These are phyloP conservation scores for Synergus laeviventris DNA, from an alignment of 2,888 invertebrate species.

Conservation along the genomic window DNA sequence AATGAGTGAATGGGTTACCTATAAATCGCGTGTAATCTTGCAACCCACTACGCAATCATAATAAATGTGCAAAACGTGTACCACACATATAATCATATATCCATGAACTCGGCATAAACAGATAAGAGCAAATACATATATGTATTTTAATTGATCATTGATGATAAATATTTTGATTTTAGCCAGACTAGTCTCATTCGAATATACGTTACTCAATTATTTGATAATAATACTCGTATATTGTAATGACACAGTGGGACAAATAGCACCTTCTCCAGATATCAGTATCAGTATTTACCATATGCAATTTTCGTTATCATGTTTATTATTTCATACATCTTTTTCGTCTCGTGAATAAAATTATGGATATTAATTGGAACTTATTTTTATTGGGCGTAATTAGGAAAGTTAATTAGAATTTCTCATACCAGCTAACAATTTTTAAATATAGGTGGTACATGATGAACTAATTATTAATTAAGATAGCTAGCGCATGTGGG, in stretches of 20 bases:
- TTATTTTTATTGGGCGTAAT: not conserved
- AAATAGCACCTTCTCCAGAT: not conserved
- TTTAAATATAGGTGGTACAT: not conserved
- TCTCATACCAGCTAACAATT: not conserved
- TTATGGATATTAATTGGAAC: too few relatives aligned
- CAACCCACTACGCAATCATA: not conserved
- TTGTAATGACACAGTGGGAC: not conserved
- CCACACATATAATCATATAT: not conserved
- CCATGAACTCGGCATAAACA: not conserved
- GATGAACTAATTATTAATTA: not conserved
- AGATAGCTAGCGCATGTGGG: not conserved
- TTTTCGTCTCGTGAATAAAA: too few relatives aligned
- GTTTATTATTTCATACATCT: not conserved
- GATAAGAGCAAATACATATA: conserved; percentile 17
- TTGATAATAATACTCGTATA: not conserved
- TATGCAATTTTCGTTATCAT: not conserved
- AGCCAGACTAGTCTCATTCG: not conserved
- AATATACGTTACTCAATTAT: not conserved
- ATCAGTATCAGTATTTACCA: not conserved
- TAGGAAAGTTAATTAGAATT: not conserved
- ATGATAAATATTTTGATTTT: conserved; percentile 23
- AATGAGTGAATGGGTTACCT: conserved; percentile 36
- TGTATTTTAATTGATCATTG: conserved; percentile 11
- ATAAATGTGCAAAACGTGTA: not conserved
- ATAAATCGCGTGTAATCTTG: conserved; percentile 38